A percentile compares a stretch with the other conserved stretches of the same genome.
These are phyloP conservation scores for Spizaetus ornatus DNA, from an alignment of 2,113 vertebrate genomes.

Conservation along the genomic window DNA sequence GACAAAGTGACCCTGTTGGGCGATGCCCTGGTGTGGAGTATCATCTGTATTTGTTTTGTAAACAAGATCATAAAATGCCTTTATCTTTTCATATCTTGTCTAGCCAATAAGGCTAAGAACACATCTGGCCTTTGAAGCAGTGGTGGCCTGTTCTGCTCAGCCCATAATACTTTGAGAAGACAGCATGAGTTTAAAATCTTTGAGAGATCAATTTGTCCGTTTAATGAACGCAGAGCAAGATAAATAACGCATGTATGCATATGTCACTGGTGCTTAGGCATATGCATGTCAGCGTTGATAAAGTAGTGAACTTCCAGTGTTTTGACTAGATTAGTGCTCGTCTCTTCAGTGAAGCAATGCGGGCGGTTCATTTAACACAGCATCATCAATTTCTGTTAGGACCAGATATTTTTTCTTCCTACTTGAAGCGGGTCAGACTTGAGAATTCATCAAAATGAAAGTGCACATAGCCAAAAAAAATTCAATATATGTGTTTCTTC, in stretches of 20 bases:
- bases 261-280: conserved; percentile 39
- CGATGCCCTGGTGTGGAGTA: not conserved
- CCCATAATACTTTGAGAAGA: not conserved
- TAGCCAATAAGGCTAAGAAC: not conserved
- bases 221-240: conserved; percentile 43
- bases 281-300: conserved; percentile 5
- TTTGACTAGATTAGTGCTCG: not conserved
- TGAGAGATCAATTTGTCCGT: conserved; percentile 29
- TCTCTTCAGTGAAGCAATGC: not conserved
- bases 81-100: not conserved
- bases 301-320: not conserved
- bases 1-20: not conserved
- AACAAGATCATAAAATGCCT: not conserved
- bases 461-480: not conserved
- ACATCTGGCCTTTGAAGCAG: not conserved
- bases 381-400: not conserved
- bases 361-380: not conserved
- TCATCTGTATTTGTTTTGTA: not conserved
- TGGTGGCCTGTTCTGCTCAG: not conserved
- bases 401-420: not conserved
- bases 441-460: not conserved
- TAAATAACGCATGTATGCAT: conserved; percentile 30
- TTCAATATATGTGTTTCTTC: not conserved
- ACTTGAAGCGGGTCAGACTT: not conserved
- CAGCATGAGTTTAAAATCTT: not conserved